Base-by-base conservation (phyloP, 2,797 vertebrate genomes). In the Sebastes iracundus region DNA sequence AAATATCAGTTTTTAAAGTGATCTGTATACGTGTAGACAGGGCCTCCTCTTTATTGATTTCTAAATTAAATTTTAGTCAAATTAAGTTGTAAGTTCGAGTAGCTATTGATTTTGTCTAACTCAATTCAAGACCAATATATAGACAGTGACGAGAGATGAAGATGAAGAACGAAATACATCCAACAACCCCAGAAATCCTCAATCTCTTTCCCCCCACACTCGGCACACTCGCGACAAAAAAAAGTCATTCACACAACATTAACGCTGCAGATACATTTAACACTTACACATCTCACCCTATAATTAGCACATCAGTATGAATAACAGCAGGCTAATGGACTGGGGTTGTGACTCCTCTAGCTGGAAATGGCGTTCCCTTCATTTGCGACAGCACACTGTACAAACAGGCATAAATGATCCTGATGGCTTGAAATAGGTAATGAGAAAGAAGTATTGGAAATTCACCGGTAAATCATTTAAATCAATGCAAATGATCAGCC, bases 271-370 rank as follows among this genome's bases (percentile, higher is more conserved):
- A 67, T 71, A 16, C 52, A 33, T 73, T 76, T 62, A 73, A 78
- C 66, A 59, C 10, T 35, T 18, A 22, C 13, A 72, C 74, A 60
- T 49, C 7, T 42, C 49, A 28, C 53, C 52, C 55, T 69, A 4
- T 71, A 38, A 85, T 80, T 74, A 80, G 58, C 42, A 58, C 65
- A 66, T 69, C 52, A 30, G 32, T 35, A 59, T 65, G 23, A 77
- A 64, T 32, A 68, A 22, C 69, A 70, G 52, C 58, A 3, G 25
- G 32, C 74, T 90, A 88, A 90, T 88, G 83, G 81, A 75, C 71
- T 55, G 22, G 5, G 75, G 77, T 61, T 38, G 32, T 71, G 69
- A 79, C 66, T 75, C 69, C 28, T 61, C 27, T 32, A 25, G 20
- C 53, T 53, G 46, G 64, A 73, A 77, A 73, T 56, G 23, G 7